Evolutionary conservation across 2,113 vertebrate genomes (phyloP).

Genomic region (Albula glossodonta): DNA sequence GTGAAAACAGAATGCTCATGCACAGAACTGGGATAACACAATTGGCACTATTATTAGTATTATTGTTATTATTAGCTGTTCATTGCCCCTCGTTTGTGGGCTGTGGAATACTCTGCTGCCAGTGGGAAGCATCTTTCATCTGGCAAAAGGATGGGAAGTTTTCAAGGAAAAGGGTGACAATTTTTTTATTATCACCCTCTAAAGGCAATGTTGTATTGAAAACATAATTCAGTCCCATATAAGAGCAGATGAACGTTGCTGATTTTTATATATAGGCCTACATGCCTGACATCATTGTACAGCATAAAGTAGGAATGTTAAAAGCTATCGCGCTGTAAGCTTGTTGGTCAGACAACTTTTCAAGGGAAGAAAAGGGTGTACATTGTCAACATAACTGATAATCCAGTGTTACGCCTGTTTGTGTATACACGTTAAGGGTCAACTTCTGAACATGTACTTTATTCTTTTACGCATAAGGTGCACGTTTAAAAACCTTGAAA

Average conservation of each 20-base stretch:
- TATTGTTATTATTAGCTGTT: not conserved
- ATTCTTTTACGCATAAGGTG: too few species aligned
- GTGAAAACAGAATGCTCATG: slow-evolving; percentile 46
- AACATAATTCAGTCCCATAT: too few species aligned
- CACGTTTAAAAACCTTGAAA: too few species aligned
- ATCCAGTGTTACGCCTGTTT: not conserved
- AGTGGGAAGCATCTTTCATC: not conserved
- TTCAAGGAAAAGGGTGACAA: not conserved
- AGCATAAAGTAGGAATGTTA: not conserved
- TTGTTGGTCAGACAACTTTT: too few species aligned
- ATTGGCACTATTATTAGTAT: not conserved
- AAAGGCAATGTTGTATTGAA: not conserved
- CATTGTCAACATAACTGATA: not conserved
- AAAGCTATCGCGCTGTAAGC: too few species aligned
- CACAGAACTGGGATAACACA: not conserved
- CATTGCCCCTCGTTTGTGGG: not conserved
- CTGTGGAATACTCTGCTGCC: not conserved
- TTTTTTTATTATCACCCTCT: not conserved
- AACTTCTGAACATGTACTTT: too few species aligned
- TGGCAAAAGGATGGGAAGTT: not conserved
- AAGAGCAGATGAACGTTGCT: too few species aligned
- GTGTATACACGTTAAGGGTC: too few species aligned
- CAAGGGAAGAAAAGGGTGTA: too few species aligned
- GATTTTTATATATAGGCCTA: not conserved
- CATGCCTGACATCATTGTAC: not conserved